phyloP scores from a whole-genome alignment of 2,888 invertebrate genomes.

The Rotaria macrura region DNA sequence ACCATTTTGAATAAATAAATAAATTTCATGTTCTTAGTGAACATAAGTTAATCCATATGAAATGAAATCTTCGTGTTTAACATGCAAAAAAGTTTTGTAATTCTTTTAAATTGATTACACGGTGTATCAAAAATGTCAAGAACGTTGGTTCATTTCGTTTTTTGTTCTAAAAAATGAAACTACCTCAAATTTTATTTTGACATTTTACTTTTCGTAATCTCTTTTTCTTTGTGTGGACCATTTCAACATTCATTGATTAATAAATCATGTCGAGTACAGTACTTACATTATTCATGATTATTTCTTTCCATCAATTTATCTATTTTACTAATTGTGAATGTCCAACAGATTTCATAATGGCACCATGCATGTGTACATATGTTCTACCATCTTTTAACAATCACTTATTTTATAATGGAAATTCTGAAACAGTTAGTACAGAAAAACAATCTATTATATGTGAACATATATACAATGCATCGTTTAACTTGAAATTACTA shows the following conservation, averaged over 20 bases:
- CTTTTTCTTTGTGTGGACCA: neutral
- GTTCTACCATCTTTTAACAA: neutral
- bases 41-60: no score
- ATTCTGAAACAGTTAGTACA: neutral
- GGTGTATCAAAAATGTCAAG: no score
- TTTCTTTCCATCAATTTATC: neutral
- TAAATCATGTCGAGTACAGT: neutral
- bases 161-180: no score
- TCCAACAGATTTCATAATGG: neutral
- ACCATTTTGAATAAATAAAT: neutral
- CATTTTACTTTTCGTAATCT: neutral
- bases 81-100: no score
- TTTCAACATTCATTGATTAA: neutral
- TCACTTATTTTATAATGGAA: neutral
- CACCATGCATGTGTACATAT: neutral
- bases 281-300: neutral
- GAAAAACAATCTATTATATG: neutral
- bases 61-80: no score
- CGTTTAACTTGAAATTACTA: neutral
- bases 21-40: no score
- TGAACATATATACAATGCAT: neutral
- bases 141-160: no score
- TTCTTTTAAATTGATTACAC: no score
- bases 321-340: neutral
- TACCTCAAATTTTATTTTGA: neutral